Evolutionary conservation across 1,140 invertebrate genomes (phyloP).

Genomic region (Penaeus indicus): DNA sequence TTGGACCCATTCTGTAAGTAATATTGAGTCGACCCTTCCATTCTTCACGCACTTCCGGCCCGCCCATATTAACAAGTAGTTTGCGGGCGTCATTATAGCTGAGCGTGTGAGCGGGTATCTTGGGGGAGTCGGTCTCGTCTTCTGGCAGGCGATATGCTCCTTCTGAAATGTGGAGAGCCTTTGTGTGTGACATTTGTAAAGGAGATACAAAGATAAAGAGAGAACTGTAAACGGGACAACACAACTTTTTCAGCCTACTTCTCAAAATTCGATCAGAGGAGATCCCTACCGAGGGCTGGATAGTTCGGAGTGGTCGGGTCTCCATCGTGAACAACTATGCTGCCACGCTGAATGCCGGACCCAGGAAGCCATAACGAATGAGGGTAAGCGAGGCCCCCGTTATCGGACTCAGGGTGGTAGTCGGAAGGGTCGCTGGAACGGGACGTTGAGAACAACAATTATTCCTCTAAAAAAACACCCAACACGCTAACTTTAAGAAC

Average conservation of each 20-base stretch:
- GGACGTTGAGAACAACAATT: conserved; percentile 63
- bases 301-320: conserved; percentile 73
- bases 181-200: background rate
- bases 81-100: conserved; percentile 67
- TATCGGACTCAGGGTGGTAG: conserved; percentile 69
- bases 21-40: conserved; percentile 73
- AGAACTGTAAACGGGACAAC: background rate
- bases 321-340: conserved; percentile 70
- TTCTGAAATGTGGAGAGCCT: conserved; percentile 7
- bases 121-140: conserved; percentile 63
- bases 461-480: too few relatives aligned
- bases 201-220: background rate
- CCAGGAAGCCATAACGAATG: conserved; percentile 73
- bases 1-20: conserved; percentile 72
- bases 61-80: conserved; percentile 67
- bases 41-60: conserved; percentile 68
- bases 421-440: conserved; percentile 72
- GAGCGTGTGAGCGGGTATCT: conserved; percentile 67
- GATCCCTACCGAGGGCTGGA: conserved; percentile 70
- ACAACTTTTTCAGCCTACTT: background rate
- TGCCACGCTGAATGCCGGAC: conserved; percentile 71
- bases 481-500: too few relatives aligned
- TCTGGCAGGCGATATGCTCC: conserved; percentile 63
- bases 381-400: conserved; percentile 69
- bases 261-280: background rate